Percentiles rank a stretch among this genome's conserved stretches.
These are phyloP conservation scores for Cerceris rybyensis DNA, from an alignment of 2,888 invertebrate species.

Conservation along the genomic window DNA sequence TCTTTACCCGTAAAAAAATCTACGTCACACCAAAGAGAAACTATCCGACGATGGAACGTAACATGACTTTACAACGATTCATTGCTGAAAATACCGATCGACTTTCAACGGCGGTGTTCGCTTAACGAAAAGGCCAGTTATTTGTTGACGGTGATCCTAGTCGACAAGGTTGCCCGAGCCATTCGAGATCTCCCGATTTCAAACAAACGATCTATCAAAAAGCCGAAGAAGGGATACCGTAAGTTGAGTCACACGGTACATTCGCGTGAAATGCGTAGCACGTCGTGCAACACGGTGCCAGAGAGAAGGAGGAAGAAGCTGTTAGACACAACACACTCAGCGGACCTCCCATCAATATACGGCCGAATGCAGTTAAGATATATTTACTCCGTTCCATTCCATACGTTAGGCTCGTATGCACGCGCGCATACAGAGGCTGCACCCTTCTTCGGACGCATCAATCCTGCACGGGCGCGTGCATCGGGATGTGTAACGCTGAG, in stretches of 20 bases:
- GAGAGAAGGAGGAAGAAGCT: constrained; percentile 68
- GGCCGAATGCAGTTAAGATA: constrained; percentile 79
- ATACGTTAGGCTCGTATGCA: constrained; percentile 56
- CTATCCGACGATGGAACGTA: too few species aligned
- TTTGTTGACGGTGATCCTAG: not conserved
- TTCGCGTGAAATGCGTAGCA: constrained; percentile 44
- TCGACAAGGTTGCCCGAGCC: not conserved
- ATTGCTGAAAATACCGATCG: not conserved
- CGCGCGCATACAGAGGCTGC: constrained; percentile 2
- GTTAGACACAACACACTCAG: constrained; percentile 82
- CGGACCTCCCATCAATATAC: constrained; percentile 80
- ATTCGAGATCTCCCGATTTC: not conserved
- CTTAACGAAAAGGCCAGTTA: not conserved
- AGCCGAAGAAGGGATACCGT: not conserved
- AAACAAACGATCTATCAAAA: constrained; percentile 10
- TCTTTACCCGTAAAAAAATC: too few species aligned
- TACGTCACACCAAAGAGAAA: too few species aligned
- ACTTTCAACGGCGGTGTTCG: not conserved
- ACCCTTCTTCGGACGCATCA: constrained; percentile 47
- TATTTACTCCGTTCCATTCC: constrained; percentile 78
- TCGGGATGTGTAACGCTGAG: constrained; percentile 75
- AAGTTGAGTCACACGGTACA: constrained; percentile 52
- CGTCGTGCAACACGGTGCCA: constrained; percentile 43
- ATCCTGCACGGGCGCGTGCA: constrained; percentile 58
- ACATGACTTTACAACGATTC: not conserved